Evolutionary conservation across 2,888 invertebrate genomes (phyloP).

Genomic region (Lydus trimaculatus): DNA sequence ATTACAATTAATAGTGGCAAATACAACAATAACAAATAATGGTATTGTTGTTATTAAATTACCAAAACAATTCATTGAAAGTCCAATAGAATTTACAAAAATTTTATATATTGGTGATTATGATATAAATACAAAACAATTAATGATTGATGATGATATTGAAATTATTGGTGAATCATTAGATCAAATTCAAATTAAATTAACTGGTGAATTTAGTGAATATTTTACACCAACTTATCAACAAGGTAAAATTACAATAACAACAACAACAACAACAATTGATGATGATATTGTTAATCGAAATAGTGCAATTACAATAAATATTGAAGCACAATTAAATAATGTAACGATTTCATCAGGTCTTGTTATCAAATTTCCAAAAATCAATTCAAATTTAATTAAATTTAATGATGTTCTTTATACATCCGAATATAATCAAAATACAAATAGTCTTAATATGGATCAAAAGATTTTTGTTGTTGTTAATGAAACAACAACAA

Average conservation of each 20-base stretch:
- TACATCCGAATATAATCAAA: neutral
- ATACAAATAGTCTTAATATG: neutral
- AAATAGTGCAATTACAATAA: conserved; percentile 25
- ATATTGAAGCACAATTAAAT: conserved; percentile 21
- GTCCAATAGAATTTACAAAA: conserved; percentile 21
- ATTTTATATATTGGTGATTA: conserved; percentile 32
- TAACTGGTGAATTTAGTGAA: conserved; percentile 15
- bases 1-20: conserved; percentile 29
- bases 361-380: conserved; percentile 29
- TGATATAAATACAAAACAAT: neutral
- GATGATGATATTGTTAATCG: conserved; percentile 16
- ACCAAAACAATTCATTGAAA: conserved; percentile 12
- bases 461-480: neutral
- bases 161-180: neutral
- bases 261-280: conserved; percentile 13
- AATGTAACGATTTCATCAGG: conserved; percentile 18
- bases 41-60: conserved; percentile 37
- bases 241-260: conserved; percentile 11
- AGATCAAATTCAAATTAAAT: neutral
- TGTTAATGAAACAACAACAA: too few relatives aligned
- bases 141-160: conserved; percentile 18
- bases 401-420: neutral
- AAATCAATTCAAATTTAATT: neutral
- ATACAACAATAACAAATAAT: conserved; percentile 16
- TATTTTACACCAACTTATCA: conserved; percentile 19